A percentile compares a stretch with the other conserved stretches of the same genome.
Conservation (phyloP, 1,140 invertebrate species). For the Lycorma delicatula region DNA sequence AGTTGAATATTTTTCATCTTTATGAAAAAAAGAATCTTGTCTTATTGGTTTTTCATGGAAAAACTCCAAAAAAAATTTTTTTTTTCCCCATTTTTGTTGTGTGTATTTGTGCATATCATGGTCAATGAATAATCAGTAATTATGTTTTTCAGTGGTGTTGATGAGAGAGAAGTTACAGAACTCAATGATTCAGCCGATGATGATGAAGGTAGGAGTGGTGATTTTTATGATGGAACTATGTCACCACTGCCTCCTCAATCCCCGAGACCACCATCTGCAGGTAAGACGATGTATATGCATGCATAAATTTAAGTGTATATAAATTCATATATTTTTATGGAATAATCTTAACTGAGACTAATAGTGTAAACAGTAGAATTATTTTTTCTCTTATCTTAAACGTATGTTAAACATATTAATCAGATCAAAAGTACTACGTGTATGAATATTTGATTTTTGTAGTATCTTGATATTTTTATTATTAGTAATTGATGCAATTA, state of each 20-base stretch:
- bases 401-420: too few relatives aligned
- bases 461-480: too few relatives aligned
- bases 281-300: constrained; percentile 34
- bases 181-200: constrained; percentile 48
- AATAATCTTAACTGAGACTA: too few relatives aligned
- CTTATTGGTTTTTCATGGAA: not conserved
- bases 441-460: too few relatives aligned
- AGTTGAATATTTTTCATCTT: not conserved
- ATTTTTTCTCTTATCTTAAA: too few relatives aligned
- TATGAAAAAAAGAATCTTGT: not conserved
- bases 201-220: constrained; percentile 42
- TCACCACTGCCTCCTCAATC: constrained; percentile 55
- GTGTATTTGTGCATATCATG: not conserved
- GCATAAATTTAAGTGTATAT: not conserved
- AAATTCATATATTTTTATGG: not conserved
- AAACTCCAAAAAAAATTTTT: not conserved
- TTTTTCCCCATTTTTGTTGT: not conserved
- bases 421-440: too few relatives aligned
- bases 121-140: constrained; percentile 16
- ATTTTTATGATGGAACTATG: constrained; percentile 42
- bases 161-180: constrained; percentile 46
- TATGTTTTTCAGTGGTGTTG: constrained; percentile 42
- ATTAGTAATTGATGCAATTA: too few relatives aligned
- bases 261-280: constrained; percentile 56
- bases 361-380: too few relatives aligned